phyloP scores from a whole-genome alignment of 1,140 invertebrate genomes.

The Eueides isabella region DNA sequence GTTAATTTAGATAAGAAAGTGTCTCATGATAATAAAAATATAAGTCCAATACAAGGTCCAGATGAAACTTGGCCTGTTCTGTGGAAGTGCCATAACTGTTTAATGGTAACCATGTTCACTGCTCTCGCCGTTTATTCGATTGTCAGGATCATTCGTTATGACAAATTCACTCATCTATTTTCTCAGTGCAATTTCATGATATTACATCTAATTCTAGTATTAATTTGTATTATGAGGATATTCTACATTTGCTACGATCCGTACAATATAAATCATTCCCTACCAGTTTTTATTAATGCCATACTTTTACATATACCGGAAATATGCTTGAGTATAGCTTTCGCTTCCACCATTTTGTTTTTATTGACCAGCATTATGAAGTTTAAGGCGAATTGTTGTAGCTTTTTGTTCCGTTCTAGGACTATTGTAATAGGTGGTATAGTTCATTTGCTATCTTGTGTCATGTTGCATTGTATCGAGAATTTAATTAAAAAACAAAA shows the following conservation, averaged over 20 bases:
- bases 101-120: conserved; percentile 91
- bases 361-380: conserved; percentile 88
- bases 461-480: conserved; percentile 85
- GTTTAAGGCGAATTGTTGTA: conserved; percentile 85
- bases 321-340: conserved; percentile 92
- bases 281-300: conserved; percentile 90
- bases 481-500: conserved; percentile 3
- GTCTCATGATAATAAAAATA: conserved; percentile 67
- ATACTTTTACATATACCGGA: conserved; percentile 92
- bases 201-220: conserved; percentile 90
- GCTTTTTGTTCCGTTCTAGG: conserved; percentile 87
- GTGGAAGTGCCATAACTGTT: conserved; percentile 94
- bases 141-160: conserved; percentile 90
- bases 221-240: conserved; percentile 90
- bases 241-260: conserved; percentile 95
- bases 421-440: conserved; percentile 88
- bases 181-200: conserved; percentile 92
- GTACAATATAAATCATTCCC: conserved; percentile 91
- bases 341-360: conserved; percentile 92
- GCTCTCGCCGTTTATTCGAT: conserved; percentile 91
- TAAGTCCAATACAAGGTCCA: conserved; percentile 61
- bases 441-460: conserved; percentile 89
- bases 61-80: conserved; percentile 88
- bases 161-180: conserved; percentile 90
- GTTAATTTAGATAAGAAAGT: conserved; percentile 79